These are phyloP conservation scores for Amblyraja radiata DNA, from an alignment of 2,797 vertebrate genomes.

Conservation along the genomic window DNA sequence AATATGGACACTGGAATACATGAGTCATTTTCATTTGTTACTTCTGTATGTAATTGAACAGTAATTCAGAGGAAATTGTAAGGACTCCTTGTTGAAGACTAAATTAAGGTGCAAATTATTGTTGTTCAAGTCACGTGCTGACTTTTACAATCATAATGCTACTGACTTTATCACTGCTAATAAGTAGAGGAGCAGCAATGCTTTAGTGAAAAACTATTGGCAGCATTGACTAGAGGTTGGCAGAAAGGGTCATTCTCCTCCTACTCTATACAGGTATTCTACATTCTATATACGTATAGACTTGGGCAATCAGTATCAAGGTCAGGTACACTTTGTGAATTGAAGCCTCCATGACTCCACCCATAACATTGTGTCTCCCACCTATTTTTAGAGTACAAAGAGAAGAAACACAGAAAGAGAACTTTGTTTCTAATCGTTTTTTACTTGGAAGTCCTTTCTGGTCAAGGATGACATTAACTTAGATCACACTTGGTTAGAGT, in stretches of 20 bases:
- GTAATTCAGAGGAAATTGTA: not conserved
- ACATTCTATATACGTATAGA: too few relatives aligned
- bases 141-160: not conserved
- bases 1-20: not conserved
- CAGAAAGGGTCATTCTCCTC: not conserved
- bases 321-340: not conserved
- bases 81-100: not conserved
- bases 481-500: not conserved
- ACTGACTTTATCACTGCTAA: not conserved
- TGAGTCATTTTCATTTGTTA: not conserved
- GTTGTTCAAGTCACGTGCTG: not conserved
- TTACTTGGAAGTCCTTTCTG: too few relatives aligned
- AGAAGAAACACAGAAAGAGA: not conserved
- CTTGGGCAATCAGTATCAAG: not conserved
- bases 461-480: too few relatives aligned
- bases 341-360: not conserved
- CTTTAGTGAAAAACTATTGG: not conserved
- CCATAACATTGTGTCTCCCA: too few relatives aligned
- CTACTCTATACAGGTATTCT: too few relatives aligned
- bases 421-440: not conserved
- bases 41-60: too few relatives aligned
- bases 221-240: not conserved
- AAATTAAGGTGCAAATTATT: not conserved
- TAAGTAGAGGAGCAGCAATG: not conserved
- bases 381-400: not conserved